These are phyloP conservation scores for Paramormyrops hopkinsi DNA, from an alignment of 2,797 vertebrate species.

Conservation along the genomic window DNA sequence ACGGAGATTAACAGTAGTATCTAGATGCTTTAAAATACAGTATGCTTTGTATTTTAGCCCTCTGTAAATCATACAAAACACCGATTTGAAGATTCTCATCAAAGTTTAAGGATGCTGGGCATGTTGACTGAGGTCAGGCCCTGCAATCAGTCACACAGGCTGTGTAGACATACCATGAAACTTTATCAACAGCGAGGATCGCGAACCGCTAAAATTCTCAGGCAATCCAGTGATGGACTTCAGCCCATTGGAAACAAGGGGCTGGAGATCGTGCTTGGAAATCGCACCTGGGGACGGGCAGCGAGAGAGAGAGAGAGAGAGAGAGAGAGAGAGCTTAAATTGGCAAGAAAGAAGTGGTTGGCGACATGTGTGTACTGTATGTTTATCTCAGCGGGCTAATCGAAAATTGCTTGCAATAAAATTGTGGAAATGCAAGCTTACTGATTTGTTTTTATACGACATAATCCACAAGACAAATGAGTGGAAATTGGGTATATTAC, in stretches of 20 bases:
- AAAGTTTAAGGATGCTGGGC: background rate
- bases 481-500: background rate
- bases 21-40: background rate
- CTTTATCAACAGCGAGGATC: slow-evolving; percentile 63
- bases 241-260: slow-evolving; percentile 64
- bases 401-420: background rate
- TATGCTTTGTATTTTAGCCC: background rate
- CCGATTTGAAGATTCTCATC: background rate
- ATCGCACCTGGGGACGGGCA: slow-evolving; percentile 51
- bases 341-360: background rate
- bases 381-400: background rate
- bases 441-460: background rate
- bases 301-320: background rate
- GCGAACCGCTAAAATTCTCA: slow-evolving; percentile 64
- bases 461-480: background rate
- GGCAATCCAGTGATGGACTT: slow-evolving; percentile 52
- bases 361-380: background rate
- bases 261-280: slow-evolving; percentile 64
- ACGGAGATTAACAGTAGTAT: background rate
- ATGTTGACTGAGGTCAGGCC: background rate
- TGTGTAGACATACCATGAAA: slow-evolving; percentile 61
- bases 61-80: background rate
- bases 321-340: background rate
- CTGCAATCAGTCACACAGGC: background rate
- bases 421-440: background rate